A percentile compares a stretch with the other conserved stretches of the same genome.
Evolutionary conservation across 2,797 vertebrate genomes (phyloP).

Genomic region (Sebastiscus albofasciatus): DNA sequence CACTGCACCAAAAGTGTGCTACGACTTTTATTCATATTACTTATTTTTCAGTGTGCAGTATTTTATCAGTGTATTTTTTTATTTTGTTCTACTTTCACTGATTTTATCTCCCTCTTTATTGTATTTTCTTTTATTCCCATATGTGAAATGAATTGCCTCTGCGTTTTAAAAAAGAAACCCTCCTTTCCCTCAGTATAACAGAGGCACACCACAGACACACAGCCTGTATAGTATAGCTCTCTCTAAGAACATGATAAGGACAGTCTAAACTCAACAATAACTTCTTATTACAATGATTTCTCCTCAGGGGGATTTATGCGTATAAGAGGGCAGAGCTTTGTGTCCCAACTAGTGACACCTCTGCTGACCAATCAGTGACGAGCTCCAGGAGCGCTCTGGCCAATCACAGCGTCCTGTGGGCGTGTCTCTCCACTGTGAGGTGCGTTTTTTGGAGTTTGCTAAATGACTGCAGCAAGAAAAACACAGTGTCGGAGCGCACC

Average conservation of each 20-base stretch:
- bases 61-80: not conserved
- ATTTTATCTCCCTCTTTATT: not conserved
- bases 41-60: too few relatives aligned
- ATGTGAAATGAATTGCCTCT: not conserved
- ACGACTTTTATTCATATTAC: rapidly evolving
- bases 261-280: slow-evolving; percentile 4
- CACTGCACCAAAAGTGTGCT: not conserved
- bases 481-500: slow-evolving; percentile 81
- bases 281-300: not conserved
- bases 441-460: slow-evolving; percentile 90
- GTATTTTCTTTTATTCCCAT: not conserved
- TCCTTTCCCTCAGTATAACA: not conserved
- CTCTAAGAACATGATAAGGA: not conserved
- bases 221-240: not conserved
- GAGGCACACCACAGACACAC: not conserved
- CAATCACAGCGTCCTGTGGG: slow-evolving; percentile 77
- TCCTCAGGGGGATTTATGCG: not conserved
- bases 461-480: slow-evolving; percentile 99
- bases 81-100: not conserved
- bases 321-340: slow-evolving; percentile 16
- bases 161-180: not conserved
- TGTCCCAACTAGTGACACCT: slow-evolving; percentile 47
- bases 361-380: slow-evolving; percentile 65
- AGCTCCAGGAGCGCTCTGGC: slow-evolving; percentile 25
- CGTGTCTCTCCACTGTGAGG: slow-evolving; percentile 75